Evolutionary conservation across 2,113 vertebrate genomes (phyloP), one percentile per base, ranked within the genome.

Genomic region (Mustela lutreola): DNA sequence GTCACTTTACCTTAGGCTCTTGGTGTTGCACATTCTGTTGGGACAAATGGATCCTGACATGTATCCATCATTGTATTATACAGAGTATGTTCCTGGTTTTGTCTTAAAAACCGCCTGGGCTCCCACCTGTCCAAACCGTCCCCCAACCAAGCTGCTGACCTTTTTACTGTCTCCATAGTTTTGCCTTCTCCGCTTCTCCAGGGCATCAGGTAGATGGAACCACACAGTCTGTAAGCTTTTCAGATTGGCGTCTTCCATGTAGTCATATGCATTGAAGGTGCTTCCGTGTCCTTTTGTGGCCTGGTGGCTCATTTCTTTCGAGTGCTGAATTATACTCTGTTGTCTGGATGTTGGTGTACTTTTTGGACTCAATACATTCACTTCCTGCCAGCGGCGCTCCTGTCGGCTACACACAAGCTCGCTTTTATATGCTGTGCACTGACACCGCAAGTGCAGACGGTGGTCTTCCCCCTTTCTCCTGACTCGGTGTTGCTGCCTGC

Each of bases 161-260:
- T 45, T 67, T 65, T 67, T 67, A 84, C 31, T 84, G 48, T 45
- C 45, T 76, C n/a, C n/a, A 31, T 76, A 65, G 67, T 58, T 76
- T 76, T 67, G 45, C 48, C 48, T 90, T 90, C 90, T 76, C 70
- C 58, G 67, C 36, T 84, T 84, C 90, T 84, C 80, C 70, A 84
- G 36, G 58, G 53, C 42, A 21, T 65, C 86, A 33, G 42, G 7
- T 53, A n/a, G n/a, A 83, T 90, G 60, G 88, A 26, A 90, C 73
- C 19, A 31, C 19, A 31, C 89, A 45, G 45, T 76, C 28, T 33
- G 19, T 58, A 67, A 31, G 78, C 60, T 67, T 95, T 95, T 78
- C 71, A 48, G 11, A 39, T 70, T 67, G 70, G 3, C 60, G 78
- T 31, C 70, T 84, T 78, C 83, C 36, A 58, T 10, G 85, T 84